Conservation (phyloP, 1,140 invertebrate genomes). For the Drosophila bocqueti region DNA sequence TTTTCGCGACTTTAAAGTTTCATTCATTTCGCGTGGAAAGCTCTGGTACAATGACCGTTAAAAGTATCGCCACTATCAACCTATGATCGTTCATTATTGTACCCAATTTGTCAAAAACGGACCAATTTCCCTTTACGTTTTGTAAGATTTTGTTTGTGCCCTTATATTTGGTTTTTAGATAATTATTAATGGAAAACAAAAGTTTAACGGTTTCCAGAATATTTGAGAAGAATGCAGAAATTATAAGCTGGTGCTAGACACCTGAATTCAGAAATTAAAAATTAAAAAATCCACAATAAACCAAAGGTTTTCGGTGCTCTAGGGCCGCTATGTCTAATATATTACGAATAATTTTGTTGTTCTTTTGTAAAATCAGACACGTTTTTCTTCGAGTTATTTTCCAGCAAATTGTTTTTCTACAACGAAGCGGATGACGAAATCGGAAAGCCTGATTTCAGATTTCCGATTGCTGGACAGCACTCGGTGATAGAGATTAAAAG, state of each 20-base stretch:
- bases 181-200: too few relatives aligned
- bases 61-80: conserved; percentile 6
- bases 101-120: too few relatives aligned
- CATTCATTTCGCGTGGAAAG: conserved; percentile 14
- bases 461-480: conserved; percentile 49
- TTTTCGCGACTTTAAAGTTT: conserved; percentile 44
- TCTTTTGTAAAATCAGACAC: conserved; percentile 4
- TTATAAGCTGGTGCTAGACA: too few relatives aligned
- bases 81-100: not conserved
- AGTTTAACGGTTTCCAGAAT: too few relatives aligned
- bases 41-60: conserved; percentile 6
- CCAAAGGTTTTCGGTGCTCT: not conserved
- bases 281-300: not conserved
- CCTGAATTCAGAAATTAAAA: not conserved
- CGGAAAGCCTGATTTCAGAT: conserved; percentile 27
- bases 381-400: conserved; percentile 42
- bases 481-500: conserved; percentile 16
- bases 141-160: too few relatives aligned
- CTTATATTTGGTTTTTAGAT: too few relatives aligned
- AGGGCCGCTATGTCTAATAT: not conserved
- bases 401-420: conserved; percentile 41
- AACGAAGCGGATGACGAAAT: conserved; percentile 62
- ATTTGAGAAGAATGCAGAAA: too few relatives aligned
- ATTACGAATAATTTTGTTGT: not conserved
- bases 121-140: too few relatives aligned